Conservation (phyloP, 1,140 invertebrate species). For the Rhyacophila brunnea region DNA sequence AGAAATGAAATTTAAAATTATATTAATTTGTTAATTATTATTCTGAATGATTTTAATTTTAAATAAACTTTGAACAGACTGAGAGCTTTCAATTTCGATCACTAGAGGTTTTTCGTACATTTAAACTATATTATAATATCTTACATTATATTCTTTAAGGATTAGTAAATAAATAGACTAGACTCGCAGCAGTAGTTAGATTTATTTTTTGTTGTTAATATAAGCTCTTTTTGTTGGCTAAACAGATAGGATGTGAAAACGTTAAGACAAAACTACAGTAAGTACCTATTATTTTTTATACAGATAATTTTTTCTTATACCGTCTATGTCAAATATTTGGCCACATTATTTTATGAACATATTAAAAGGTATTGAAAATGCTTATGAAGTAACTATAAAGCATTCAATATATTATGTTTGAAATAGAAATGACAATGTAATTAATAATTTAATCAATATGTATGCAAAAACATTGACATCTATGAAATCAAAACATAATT, state of each 20-base stretch:
- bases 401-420: slow-evolving; percentile 1
- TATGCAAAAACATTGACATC: too few relatives aligned
- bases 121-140: too few relatives aligned
- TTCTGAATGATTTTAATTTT: too few relatives aligned
- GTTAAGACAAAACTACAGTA: not conserved
- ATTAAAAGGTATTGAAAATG: not conserved
- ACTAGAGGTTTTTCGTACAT: too few relatives aligned
- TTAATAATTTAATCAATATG: too few relatives aligned
- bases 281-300: not conserved
- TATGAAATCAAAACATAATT: too few relatives aligned
- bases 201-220: not conserved
- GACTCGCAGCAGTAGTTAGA: not conserved
- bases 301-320: not conserved
- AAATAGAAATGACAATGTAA: too few relatives aligned
- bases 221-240: slow-evolving; percentile 1
- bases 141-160: not conserved
- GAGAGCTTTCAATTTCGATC: too few relatives aligned
- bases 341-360: slow-evolving; percentile 18
- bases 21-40: too few relatives aligned
- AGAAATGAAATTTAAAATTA: too few relatives aligned
- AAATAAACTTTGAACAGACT: too few relatives aligned
- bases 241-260: not conserved
- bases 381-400: not conserved
- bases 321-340: slow-evolving; percentile 32
- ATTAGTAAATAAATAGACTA: not conserved